Conservation (phyloP, 2,797 vertebrate species). For the Karalla daura region DNA sequence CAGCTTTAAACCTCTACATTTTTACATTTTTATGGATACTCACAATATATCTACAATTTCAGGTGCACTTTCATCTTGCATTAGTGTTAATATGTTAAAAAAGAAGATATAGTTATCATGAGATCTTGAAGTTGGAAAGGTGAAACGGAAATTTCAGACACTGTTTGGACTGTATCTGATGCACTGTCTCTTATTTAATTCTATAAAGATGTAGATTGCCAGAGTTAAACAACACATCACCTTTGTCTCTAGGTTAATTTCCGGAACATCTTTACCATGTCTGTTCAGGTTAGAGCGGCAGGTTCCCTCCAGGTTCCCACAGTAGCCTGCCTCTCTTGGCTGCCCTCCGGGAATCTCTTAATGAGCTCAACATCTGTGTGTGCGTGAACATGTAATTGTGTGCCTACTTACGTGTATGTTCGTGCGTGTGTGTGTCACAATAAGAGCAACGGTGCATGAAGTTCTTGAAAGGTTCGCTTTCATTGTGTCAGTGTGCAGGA, state of each 20-base stretch:
- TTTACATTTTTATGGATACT: too few relatives aligned
- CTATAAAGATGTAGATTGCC: neutral
- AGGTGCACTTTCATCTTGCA: too few relatives aligned
- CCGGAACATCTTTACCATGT: neutral
- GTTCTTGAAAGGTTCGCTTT: constrained; percentile 19
- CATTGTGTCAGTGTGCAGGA: constrained; percentile 12
- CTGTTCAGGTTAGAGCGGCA: constrained; percentile 28
- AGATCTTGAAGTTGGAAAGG: too few relatives aligned
- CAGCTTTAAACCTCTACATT: neutral
- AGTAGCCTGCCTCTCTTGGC: constrained; percentile 43
- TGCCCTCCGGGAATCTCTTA: constrained; percentile 67
- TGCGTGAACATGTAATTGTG: constrained; percentile 16
- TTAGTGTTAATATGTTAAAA: too few relatives aligned
- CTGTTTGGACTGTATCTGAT: too few relatives aligned
- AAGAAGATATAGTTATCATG: too few relatives aligned
- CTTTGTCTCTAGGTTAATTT: constrained; percentile 6
- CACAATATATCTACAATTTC: too few relatives aligned
- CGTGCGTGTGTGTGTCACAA: constrained; percentile 18
- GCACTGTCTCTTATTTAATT: too few relatives aligned
- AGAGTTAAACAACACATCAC: constrained; percentile 1
- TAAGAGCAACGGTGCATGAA: constrained; percentile 28
- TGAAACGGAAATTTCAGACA: too few relatives aligned
- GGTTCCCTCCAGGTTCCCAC: constrained; percentile 53
- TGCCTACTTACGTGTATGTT: neutral
- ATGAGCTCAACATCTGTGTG: constrained; percentile 58